These are phyloP conservation scores for Octopus sinensis DNA, from an alignment of 1,140 invertebrate species.

Conservation along the genomic window DNA sequence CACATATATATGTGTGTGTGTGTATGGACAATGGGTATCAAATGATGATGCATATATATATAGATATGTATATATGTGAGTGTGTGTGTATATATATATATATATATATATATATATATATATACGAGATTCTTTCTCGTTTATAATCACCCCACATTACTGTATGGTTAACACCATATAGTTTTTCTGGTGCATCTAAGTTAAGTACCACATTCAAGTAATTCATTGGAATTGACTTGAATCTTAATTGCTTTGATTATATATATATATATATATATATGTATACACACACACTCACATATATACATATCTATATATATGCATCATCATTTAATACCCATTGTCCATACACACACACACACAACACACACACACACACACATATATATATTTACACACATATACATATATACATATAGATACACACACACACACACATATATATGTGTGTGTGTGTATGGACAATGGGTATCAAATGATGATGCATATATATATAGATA, in stretches of 20 bases:
- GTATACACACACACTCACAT: neutral
- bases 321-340: no score
- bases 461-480: neutral
- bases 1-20: neutral
- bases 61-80: no score
- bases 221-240: no score
- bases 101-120: neutral
- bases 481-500: neutral
- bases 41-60: neutral
- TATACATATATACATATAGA: neutral
- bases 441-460: neutral
- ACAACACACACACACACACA: neutral
- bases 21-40: neutral
- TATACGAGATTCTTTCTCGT: no score
- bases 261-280: neutral
- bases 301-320: neutral
- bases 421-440: neutral
- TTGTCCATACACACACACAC: neutral
- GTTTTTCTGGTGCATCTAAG: no score
- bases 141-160: neutral
- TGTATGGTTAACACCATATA: no score
- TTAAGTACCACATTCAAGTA: no score
- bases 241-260: no score
- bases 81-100: constrained; percentile 1
- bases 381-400: neutral